phyloP scores from a whole-genome alignment of 2,888 invertebrate genomes.

The Platycnemis pennipes region DNA sequence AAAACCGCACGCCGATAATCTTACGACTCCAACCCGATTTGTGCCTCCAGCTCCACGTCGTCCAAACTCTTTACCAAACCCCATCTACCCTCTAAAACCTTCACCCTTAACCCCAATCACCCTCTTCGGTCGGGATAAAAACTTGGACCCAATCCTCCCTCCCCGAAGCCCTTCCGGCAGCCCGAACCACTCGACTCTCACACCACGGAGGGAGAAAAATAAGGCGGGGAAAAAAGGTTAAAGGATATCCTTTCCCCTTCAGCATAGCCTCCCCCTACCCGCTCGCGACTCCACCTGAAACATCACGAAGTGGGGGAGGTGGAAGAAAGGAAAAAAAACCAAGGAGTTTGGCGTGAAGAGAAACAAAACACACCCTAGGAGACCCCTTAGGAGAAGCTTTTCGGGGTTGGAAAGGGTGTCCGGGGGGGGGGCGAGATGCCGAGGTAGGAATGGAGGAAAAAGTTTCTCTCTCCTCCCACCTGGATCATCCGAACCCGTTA shows the following conservation, averaged over 20 bases:
- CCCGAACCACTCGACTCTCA: neutral
- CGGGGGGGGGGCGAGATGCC: neutral
- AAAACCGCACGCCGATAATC: neutral
- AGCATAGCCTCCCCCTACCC: neutral
- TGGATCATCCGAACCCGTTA: constrained; percentile 59
- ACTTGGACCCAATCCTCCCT: neutral
- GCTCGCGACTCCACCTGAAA: neutral
- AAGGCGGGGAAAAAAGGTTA: neutral
- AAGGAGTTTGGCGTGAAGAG: neutral
- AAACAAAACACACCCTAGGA: neutral
- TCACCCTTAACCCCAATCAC: constrained; percentile 7
- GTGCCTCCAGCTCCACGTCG: neutral
- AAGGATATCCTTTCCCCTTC: neutral
- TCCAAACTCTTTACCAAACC: neutral
- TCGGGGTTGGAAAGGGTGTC: neutral
- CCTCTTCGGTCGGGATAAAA: neutral
- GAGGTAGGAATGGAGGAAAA: neutral
- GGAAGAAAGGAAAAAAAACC: neutral
- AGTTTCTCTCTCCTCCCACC: constrained; percentile 36
- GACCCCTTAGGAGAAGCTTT: constrained; percentile 24
- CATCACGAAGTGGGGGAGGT: neutral
- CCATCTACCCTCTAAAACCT: neutral
- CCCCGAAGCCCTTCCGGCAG: neutral
- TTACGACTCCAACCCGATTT: neutral
- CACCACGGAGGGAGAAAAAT: neutral